Percentiles rank a stretch among this genome's conserved stretches.
Conservation (phyloP, 2,888 invertebrate genomes). For the Vanessa cardui region DNA sequence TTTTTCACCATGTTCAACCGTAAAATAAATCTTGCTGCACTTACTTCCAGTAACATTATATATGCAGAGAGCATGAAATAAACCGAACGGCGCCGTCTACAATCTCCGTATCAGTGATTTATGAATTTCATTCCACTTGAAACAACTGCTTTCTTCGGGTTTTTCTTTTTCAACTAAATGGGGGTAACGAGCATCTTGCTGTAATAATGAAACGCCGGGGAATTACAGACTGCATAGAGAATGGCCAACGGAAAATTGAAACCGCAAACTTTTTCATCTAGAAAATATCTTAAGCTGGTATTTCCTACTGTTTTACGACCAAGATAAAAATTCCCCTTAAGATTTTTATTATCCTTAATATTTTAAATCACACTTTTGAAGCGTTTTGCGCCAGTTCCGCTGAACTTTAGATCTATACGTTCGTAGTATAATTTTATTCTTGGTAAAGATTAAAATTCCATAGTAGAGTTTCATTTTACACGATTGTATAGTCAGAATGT, state of each 20-base stretch:
- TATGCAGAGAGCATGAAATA: slow-evolving; percentile 61
- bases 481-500: not conserved
- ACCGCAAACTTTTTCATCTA: slow-evolving; percentile 36
- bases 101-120: slow-evolving; percentile 67
- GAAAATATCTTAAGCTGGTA: slow-evolving; percentile 31
- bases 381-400: slow-evolving; percentile 7
- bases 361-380: slow-evolving; percentile 19
- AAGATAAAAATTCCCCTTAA: slow-evolving; percentile 25
- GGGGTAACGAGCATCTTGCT: slow-evolving; percentile 69
- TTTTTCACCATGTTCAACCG: slow-evolving; percentile 9
- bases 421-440: not conserved
- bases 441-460: not conserved
- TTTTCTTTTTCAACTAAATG: slow-evolving; percentile 62
- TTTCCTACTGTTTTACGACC: slow-evolving; percentile 28
- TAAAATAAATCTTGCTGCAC: slow-evolving; percentile 38
- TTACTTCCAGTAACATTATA: slow-evolving; percentile 46
- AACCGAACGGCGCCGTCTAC: slow-evolving; percentile 58
- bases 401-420: not conserved
- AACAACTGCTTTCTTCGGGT: slow-evolving; percentile 59
- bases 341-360: slow-evolving; percentile 20
- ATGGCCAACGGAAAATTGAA: slow-evolving; percentile 35
- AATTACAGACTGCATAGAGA: slow-evolving; percentile 49
- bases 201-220: slow-evolving; percentile 59
- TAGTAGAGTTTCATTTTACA: not conserved
- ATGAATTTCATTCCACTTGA: slow-evolving; percentile 71